Conservation (phyloP, 2,888 invertebrate genomes). For the Andrena trimmerana region DNA sequence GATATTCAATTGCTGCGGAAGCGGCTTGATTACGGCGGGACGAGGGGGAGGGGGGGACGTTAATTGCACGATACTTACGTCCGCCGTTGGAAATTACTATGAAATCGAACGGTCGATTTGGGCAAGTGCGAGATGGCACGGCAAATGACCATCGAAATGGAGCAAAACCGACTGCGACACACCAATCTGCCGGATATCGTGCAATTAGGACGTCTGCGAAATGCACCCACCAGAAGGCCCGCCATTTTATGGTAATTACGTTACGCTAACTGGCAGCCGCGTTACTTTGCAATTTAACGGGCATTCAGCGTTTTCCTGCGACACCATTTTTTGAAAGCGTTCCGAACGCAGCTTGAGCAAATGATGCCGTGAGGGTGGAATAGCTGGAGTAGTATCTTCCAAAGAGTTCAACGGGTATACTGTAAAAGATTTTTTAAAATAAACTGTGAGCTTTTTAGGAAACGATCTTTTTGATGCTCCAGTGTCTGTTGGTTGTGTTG, state of each 20-base stretch:
- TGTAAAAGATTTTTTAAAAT: no score
- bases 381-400: no score
- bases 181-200: slow-evolving; percentile 71
- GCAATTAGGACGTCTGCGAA: slow-evolving; percentile 66
- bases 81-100: slow-evolving; percentile 53
- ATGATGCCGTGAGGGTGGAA: no score
- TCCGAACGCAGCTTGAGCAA: no score
- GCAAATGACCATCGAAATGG: slow-evolving; percentile 62
- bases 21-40: slow-evolving; percentile 51
- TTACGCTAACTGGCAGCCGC: slow-evolving; percentile 9
- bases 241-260: slow-evolving; percentile 69
- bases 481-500: no score
- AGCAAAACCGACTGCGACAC: slow-evolving; percentile 61
- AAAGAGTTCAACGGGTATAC: no score
- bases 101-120: slow-evolving; percentile 63
- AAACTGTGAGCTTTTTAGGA: no score
- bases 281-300: slow-evolving; percentile 7
- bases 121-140: slow-evolving; percentile 48
- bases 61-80: slow-evolving; percentile 59
- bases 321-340: no score
- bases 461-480: no score
- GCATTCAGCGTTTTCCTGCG: no score
- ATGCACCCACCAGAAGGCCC: slow-evolving; percentile 18
- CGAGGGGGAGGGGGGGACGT: slow-evolving; percentile 18
- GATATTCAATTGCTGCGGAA: slow-evolving; percentile 40